Percentiles rank a stretch among this genome's conserved stretches.
phyloP scores from a whole-genome alignment of 2,888 invertebrate genomes.

The Erebia aethiops region DNA sequence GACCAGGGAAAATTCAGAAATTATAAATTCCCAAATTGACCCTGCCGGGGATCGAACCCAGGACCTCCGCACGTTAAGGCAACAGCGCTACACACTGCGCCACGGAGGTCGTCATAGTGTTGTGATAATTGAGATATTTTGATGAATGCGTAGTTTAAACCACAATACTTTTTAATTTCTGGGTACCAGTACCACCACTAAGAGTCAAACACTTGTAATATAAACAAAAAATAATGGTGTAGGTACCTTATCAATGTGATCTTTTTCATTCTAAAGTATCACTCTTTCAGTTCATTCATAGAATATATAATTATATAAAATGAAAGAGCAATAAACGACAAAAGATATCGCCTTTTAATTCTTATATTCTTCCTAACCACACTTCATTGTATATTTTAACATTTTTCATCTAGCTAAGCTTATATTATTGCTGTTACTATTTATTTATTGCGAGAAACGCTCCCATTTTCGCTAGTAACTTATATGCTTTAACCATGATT shows the following conservation, averaged over 20 bases:
- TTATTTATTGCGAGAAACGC: not conserved
- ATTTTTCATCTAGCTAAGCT: conserved; percentile 14
- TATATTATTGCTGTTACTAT: not conserved
- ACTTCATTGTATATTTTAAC: conserved; percentile 6
- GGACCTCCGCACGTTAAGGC: too few species aligned
- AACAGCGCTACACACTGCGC: too few species aligned
- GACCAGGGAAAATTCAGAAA: too few species aligned
- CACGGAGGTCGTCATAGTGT: too few species aligned
- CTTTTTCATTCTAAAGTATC: not conserved
- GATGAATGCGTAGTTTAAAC: too few species aligned
- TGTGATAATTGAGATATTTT: too few species aligned
- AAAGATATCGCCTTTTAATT: not conserved
- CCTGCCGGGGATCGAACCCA: too few species aligned
- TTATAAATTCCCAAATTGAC: too few species aligned
- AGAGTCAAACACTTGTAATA: too few species aligned
- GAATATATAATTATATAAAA: not conserved
- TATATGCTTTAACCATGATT: not conserved
- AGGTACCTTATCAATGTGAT: not conserved
- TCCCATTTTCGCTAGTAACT: not conserved
- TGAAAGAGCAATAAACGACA: not conserved
- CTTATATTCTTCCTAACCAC: not conserved
- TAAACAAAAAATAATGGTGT: too few species aligned
- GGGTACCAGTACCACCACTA: too few species aligned
- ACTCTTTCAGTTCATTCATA: not conserved
- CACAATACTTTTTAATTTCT: too few species aligned